Evolutionary conservation across 1,140 invertebrate genomes (phyloP).

Genomic region (Spodoptera litura): DNA sequence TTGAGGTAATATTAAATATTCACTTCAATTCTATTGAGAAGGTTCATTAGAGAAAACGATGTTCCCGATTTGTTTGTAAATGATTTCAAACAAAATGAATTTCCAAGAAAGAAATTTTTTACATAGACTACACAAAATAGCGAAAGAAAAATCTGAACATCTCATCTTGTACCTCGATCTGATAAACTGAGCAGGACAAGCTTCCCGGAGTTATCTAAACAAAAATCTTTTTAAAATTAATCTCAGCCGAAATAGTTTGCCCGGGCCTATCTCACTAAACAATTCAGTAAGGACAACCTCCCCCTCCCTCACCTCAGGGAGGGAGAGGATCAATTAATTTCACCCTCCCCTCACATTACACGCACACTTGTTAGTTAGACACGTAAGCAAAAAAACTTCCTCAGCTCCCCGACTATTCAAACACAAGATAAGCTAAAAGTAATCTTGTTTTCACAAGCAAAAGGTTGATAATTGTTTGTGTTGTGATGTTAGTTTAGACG

Average conservation of each 20-base stretch:
- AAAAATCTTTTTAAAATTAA: background rate
- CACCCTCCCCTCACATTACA: conserved; percentile 24
- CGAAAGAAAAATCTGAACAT: too few species aligned
- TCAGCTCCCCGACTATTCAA: conserved; percentile 10
- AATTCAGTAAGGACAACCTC: conserved; percentile 13
- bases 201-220: background rate
- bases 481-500: background rate
- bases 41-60: too few species aligned
- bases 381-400: conserved; percentile 11
- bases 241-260: background rate
- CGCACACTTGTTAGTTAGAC: conserved; percentile 6
- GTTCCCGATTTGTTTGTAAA: too few species aligned
- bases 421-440: background rate
- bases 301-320: background rate
- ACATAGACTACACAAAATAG: too few species aligned
- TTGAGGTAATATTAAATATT: too few species aligned
- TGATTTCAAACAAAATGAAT: too few species aligned
- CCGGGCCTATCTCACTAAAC: conserved; percentile 31
- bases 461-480: background rate
- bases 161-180: too few species aligned
- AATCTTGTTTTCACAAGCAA: background rate
- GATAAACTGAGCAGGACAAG: background rate
- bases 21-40: too few species aligned
- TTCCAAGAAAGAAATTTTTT: too few species aligned
- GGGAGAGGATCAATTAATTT: conserved; percentile 26